Base-by-base conservation (phyloP, 1,140 invertebrate genomes). In the Eubasilissa regina region DNA sequence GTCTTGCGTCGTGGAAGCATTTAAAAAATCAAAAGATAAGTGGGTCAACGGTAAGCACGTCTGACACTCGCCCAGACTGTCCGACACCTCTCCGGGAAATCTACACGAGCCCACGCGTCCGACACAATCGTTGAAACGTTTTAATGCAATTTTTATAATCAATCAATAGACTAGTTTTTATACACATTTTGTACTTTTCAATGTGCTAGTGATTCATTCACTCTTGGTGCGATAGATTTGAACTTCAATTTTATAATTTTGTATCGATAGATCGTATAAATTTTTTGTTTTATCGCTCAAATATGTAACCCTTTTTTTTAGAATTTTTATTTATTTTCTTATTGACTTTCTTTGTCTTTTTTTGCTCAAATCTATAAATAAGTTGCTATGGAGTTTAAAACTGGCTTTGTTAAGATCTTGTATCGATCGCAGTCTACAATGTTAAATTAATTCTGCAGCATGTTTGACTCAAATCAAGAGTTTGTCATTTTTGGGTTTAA, bases 1-100 rank as follows among this genome's bases (percentile, higher is more conserved):
- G 81, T 89, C 90, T n/a, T 91, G 91, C 78, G 92, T 93, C 66
- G 88, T 89, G 79, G 91, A 92, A 87, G 92, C 91, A 25, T 93
- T 93, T 84, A 89, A 92, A 82, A 86, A 88, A 79, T 91, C 92
- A 4, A 92, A 93, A 79, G 89, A 90, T 75, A 88, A 87, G 80
- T 88, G 89, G 86, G 84, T 84, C 51, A 85, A 80, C 21, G 62
- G 55, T 12, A 77, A 77, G 55, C 77, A 78, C 48, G 58, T 17
- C 15, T 77, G 76, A 77, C 47, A n/a, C 48, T 9, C 4, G 70
- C n/a, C 44, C 25, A 62, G 12, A 62, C 58, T 35, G 13, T 11
- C 66, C 19, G 43, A 13, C 3, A 12, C 48, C 48, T 13, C 48
- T 51, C 48, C 48, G 11, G 11, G n/a, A 3, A 51, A 13, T 51